These are phyloP conservation scores for Bettongia penicillata DNA, from an alignment of 2,113 vertebrate genomes.

Conservation along the genomic window DNA sequence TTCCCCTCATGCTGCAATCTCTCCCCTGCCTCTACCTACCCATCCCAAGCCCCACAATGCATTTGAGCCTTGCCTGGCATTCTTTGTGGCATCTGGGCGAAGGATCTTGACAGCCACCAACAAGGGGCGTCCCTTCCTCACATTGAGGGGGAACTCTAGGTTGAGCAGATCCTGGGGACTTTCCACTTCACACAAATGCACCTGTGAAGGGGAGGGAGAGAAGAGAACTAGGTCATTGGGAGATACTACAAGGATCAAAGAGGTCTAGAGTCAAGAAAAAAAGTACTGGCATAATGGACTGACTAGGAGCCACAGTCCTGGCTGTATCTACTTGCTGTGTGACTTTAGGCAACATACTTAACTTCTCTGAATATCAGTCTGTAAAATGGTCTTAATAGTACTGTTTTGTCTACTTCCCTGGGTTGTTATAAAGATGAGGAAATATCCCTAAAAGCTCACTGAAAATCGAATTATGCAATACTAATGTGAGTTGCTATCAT, in stretches of 20 bases:
- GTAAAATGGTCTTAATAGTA: not conserved
- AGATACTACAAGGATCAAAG: not conserved
- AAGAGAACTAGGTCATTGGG: not conserved
- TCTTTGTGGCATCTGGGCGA: constrained; percentile 93
- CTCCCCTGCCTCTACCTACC: not conserved
- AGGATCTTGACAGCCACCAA: constrained; percentile 95
- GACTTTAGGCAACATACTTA: not conserved
- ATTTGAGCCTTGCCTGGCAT: constrained; percentile 87
- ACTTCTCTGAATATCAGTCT: not conserved
- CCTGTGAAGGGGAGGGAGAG: constrained; percentile 79
- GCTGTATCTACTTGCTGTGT: not conserved
- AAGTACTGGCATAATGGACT: not conserved
- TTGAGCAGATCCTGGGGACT: constrained; percentile 90
- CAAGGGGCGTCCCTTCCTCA: constrained; percentile 92
- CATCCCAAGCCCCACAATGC: not conserved
- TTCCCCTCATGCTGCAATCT: not conserved
- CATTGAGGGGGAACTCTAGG: constrained; percentile 90
- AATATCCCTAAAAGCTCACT: not conserved
- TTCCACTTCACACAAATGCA: constrained; percentile 94
- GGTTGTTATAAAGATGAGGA: not conserved
- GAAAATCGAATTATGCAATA: not conserved
- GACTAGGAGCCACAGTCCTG: not conserved
- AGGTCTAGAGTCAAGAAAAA: not conserved
- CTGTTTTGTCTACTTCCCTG: not conserved
- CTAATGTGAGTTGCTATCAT: not conserved